Base-by-base conservation (phyloP, 2,113 vertebrate genomes). In the Cervus canadensis region DNA sequence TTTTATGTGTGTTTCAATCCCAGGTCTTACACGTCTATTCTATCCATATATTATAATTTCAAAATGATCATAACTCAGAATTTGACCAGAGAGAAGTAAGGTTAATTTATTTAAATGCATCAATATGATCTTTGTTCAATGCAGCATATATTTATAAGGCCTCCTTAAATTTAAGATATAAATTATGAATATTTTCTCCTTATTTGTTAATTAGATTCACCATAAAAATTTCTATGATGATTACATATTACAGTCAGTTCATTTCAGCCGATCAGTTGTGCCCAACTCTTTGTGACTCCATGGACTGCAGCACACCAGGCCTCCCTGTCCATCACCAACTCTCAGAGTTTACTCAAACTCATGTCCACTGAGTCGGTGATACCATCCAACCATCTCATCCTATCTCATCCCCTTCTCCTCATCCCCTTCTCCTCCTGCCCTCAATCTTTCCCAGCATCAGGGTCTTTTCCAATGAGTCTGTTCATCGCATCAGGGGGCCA, bases 21-120 rank as follows among this genome's bases (percentile, higher is more conserved):
- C 96, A 94, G 85, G 33, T 91, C 26, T 98, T 96, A 60, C 1
- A 87, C 84, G 98, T 97, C 96, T 98, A 57, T 98, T 97, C 56
- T 50, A 91, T 9, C 3, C 6, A 92, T 48, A 98, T 94, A 97
- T 6, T 98, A 45, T 26, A 97, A 96, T 95, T 87, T 95, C 21
- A 95, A 92, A 97, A 97, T 86, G n/a, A 97, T 92, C 23, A 91
- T 10, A 48, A 93, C 87, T 95, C 94, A 96, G 50, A 98, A 97
- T 94, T 85, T 95, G 64, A 89, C 36, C 12, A 97, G 94, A 62
- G 91, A 96, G 96, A 95, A 93, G 7, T 86, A 88, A 97, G 54
- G 97, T 81, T 84, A 94, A 97, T 12, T 84, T 3, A 96, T 97
- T 98, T 98, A 98, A 97, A 97, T 97, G 59, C 15, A 90, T 93